Percentiles rank a stretch among this genome's conserved stretches.
Evolutionary conservation across 2,888 invertebrate genomes (phyloP).

Genomic region (Nephrotoma appendiculata): DNA sequence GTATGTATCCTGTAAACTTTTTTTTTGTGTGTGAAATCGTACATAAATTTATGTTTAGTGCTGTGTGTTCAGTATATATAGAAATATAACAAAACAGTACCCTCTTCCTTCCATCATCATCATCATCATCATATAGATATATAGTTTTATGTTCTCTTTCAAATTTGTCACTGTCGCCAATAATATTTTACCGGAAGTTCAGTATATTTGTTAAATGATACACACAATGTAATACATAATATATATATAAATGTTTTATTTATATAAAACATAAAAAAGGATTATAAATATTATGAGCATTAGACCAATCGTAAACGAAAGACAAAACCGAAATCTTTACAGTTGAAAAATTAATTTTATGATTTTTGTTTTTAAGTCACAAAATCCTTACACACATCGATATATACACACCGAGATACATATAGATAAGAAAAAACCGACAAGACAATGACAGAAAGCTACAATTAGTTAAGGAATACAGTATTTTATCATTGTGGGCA

Average conservation of each 20-base stretch:
- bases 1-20: background rate
- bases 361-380: background rate
- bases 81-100: too few relatives aligned
- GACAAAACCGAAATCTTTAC: background rate
- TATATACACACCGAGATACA: too few relatives aligned
- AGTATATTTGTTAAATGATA: background rate
- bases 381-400: background rate
- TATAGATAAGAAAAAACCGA: background rate
- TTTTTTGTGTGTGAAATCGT: background rate
- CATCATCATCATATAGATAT: background rate
- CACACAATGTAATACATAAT: background rate
- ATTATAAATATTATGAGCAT: background rate
- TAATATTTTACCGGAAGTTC: background rate
- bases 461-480: background rate
- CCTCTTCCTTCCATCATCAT: background rate
- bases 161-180: slow-evolving; percentile 4
- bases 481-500: background rate
- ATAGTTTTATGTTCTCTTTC: background rate
- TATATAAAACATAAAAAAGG: background rate
- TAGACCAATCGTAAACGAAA: background rate
- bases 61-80: too few relatives aligned
- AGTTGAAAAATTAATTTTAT: background rate
- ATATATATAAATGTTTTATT: background rate
- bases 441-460: background rate
- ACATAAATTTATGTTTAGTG: background rate